Conservation (phyloP, 2,113 vertebrate species). For the Oncorhynchus clarkii region DNA sequence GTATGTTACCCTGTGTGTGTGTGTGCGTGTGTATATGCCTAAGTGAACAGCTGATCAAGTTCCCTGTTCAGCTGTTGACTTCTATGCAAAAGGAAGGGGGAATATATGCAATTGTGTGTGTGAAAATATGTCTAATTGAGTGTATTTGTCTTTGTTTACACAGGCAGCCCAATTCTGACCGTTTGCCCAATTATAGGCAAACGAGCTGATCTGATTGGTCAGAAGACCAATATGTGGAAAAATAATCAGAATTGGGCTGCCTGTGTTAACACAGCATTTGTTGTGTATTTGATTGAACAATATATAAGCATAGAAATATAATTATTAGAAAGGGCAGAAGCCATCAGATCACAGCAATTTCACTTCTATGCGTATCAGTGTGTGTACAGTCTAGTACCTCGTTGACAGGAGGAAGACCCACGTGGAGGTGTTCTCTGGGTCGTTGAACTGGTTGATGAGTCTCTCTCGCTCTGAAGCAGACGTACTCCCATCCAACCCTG, state of each 20-base stretch:
- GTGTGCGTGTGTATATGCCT: neutral
- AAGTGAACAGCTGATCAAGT: neutral
- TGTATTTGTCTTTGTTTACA: too few species aligned
- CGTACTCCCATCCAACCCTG: slow-evolving; percentile 95
- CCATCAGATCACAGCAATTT: neutral
- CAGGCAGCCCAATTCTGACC: too few species aligned
- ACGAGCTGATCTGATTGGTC: neutral
- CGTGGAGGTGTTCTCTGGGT: slow-evolving; percentile 82
- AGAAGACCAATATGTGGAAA: neutral
- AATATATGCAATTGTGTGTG: neutral
- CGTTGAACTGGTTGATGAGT: slow-evolving; percentile 98
- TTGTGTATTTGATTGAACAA: neutral
- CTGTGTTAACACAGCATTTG: neutral
- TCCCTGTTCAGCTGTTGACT: too few species aligned
- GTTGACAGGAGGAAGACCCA: slow-evolving; percentile 97
- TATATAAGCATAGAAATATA: too few species aligned
- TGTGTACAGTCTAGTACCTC: slow-evolving; percentile 64
- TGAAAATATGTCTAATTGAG: neutral
- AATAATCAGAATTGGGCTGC: neutral
- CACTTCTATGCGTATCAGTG: neutral
- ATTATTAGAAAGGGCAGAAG: neutral
- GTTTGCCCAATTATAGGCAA: too few species aligned
- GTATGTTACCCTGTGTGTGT: neutral
- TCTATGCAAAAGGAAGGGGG: too few species aligned
- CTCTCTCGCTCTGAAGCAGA: slow-evolving; percentile 93